Conservation (phyloP, 2,113 vertebrate species). For the Brachypteracias leptosomus region DNA sequence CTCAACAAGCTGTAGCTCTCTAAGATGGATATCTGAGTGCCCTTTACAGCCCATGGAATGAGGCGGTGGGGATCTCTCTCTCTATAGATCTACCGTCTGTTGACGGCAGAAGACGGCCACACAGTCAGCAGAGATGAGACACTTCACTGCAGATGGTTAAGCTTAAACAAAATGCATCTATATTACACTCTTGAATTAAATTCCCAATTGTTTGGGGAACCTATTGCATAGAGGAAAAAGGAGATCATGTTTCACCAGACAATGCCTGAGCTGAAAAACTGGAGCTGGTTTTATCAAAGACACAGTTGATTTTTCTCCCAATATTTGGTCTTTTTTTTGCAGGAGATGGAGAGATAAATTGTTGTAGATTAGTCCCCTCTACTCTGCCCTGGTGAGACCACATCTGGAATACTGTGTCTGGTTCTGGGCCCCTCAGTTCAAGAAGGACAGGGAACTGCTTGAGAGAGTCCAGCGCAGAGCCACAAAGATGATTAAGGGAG, state of each 20-base stretch:
- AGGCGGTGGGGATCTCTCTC: neutral
- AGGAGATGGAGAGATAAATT: neutral
- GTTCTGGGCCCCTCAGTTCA: too few species aligned
- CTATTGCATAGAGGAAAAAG: constrained; percentile 29
- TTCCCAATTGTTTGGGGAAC: constrained; percentile 11
- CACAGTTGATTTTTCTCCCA: neutral
- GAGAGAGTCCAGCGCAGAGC: too few species aligned
- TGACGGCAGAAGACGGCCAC: neutral
- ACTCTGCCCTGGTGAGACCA: too few species aligned
- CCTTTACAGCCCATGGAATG: neutral
- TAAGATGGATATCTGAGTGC: neutral
- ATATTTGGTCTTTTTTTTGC: fast-evolving
- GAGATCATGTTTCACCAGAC: constrained; percentile 34
- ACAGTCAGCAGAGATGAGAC: neutral
- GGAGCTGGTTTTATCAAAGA: neutral
- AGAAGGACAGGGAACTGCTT: too few species aligned
- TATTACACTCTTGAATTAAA: constrained; percentile 1
- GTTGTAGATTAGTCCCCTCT: neutral
- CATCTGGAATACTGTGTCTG: too few species aligned
- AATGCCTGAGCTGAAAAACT: neutral
- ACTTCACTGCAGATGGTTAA: constrained; percentile 30
- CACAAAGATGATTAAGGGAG: too few species aligned
- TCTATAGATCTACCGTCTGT: neutral
- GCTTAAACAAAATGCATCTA: constrained; percentile 32
- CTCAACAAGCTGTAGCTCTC: neutral